Evolutionary conservation across 1,140 invertebrate genomes (phyloP).

Genomic region (Saxidomus purpurata): DNA sequence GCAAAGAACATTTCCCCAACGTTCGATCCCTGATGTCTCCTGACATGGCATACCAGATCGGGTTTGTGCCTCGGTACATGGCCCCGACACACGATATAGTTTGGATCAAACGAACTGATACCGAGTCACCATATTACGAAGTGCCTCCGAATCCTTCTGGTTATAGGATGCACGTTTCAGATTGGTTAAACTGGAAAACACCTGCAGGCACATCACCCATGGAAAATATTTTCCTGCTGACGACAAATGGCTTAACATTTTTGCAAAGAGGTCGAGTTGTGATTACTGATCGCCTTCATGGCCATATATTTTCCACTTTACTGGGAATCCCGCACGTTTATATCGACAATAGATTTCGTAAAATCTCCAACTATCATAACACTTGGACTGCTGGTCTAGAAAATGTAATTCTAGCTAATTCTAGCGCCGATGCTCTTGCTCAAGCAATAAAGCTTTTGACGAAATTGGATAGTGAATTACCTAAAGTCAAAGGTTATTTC

Average conservation of each 20-base stretch:
- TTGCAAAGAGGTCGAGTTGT: neutral
- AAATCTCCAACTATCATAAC: constrained; percentile 11
- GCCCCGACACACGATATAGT: neutral
- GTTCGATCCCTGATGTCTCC: neutral
- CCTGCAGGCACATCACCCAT: neutral
- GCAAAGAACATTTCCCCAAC: neutral
- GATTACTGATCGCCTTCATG: constrained; percentile 10
- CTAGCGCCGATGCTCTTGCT: neutral
- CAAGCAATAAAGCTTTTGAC: neutral
- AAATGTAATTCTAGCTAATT: neutral
- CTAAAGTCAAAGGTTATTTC: neutral
- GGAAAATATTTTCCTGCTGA: neutral
- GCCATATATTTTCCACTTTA: neutral
- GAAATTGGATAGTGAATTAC: neutral
- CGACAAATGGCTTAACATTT: neutral
- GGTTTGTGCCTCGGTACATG: neutral
- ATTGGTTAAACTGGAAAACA: neutral
- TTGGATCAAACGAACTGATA: neutral
- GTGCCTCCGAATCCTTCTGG: neutral
- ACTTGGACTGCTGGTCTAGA: neutral
- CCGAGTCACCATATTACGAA: neutral
- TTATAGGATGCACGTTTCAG: neutral
- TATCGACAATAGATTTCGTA: neutral
- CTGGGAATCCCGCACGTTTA: neutral
- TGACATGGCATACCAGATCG: neutral